phyloP scores from a whole-genome alignment of 2,888 invertebrate genomes.

The Chesias legatella region DNA sequence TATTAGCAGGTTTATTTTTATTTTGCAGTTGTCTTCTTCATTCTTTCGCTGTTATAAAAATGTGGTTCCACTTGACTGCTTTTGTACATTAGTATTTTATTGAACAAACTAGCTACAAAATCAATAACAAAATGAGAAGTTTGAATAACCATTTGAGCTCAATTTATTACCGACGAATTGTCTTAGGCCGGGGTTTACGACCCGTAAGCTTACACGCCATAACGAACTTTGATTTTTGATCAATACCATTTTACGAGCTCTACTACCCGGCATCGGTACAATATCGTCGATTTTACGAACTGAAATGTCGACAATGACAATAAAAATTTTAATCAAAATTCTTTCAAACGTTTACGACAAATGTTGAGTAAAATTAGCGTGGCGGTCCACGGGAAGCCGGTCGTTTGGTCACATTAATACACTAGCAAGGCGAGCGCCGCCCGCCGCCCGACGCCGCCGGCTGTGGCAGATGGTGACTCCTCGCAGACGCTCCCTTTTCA shows the following conservation, averaged over 20 bases:
- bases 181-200: constrained; percentile 21
- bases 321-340: constrained; percentile 38
- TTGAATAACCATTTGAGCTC: not conserved
- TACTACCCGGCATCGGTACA: constrained; percentile 14
- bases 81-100: too few species aligned
- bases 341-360: constrained; percentile 37
- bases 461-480: constrained; percentile 61
- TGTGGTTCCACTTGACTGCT: too few species aligned
- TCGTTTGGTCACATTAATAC: constrained; percentile 48
- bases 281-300: constrained; percentile 25
- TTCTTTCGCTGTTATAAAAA: too few species aligned
- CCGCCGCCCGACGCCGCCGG: too few species aligned
- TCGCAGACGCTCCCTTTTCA: constrained; percentile 66
- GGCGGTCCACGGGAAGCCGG: constrained; percentile 11
- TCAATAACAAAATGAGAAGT: not conserved
- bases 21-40: too few species aligned
- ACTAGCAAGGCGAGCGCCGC: constrained; percentile 40
- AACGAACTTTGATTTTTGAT: constrained; percentile 19
- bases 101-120: too few species aligned
- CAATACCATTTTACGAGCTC: constrained; percentile 23
- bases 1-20: too few species aligned
- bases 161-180: constrained; percentile 6
- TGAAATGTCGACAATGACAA: constrained; percentile 23
- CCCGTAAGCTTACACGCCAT: constrained; percentile 16
- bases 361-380: constrained; percentile 23